phyloP scores from a whole-genome alignment of 1,140 invertebrate species.

The Portunus trituberculatus region DNA sequence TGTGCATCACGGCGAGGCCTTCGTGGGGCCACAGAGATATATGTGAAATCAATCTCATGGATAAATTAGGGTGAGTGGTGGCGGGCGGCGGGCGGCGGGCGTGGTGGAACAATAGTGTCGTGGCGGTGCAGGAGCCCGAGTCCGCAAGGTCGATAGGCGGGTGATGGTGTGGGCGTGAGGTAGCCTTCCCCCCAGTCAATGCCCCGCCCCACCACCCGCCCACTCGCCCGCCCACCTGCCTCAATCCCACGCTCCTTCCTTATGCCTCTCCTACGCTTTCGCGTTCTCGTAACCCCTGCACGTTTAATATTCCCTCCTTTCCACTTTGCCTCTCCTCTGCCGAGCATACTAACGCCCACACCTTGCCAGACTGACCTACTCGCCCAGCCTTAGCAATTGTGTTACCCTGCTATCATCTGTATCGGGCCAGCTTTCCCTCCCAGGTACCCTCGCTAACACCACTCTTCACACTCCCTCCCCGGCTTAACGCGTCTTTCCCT shows the following conservation, averaged over 20 bases:
- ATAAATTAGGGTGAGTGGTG: neutral
- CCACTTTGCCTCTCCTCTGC: neutral
- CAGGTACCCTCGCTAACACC: neutral
- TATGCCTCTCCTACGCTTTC: neutral
- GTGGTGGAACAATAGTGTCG: slow-evolving; percentile 18
- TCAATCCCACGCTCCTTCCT: slow-evolving; percentile 18
- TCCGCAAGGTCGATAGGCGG: slow-evolving; percentile 8
- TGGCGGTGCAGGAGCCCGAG: neutral
- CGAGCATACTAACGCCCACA: neutral
- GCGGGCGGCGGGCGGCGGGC: neutral
- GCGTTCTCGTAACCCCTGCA: neutral
- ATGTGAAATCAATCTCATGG: slow-evolving; percentile 13
- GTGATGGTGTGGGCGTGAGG: slow-evolving; percentile 16
- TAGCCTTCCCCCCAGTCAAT: neutral
- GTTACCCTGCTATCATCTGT: neutral
- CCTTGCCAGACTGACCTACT: neutral
- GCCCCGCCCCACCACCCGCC: neutral
- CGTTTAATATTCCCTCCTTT: neutral
- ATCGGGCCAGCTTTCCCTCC: neutral
- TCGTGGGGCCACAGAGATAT: neutral
- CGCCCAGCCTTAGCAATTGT: neutral
- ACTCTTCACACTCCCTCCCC: neutral
- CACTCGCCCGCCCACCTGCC: neutral
- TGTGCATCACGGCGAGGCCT: neutral
- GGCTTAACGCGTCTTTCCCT: neutral